These are phyloP conservation scores for Macroglossus sobrinus DNA, from an alignment of 2,113 vertebrate genomes.

Conservation along the genomic window DNA sequence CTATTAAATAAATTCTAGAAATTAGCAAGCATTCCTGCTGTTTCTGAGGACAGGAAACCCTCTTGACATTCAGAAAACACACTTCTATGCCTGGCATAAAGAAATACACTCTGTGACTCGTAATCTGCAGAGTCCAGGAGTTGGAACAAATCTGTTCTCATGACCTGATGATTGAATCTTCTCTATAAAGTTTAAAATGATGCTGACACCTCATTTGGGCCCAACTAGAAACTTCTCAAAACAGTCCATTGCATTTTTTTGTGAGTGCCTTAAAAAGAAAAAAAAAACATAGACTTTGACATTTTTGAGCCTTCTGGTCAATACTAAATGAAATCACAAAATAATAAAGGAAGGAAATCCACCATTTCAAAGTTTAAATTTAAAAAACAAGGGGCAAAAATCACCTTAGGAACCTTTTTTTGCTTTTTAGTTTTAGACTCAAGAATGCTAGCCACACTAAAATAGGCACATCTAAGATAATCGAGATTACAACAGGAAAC, in stretches of 20 bases:
- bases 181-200: not conserved
- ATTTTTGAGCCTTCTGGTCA: constrained; percentile 8
- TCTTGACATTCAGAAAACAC: not conserved
- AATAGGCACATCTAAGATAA: constrained; percentile 4
- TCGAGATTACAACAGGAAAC: constrained; percentile 59
- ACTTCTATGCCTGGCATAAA: not conserved
- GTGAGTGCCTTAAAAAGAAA: not conserved
- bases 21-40: not conserved
- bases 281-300: not conserved
- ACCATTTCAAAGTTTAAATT: constrained; percentile 8
- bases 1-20: not conserved
- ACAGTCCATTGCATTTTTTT: not conserved
- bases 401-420: constrained; percentile 37
- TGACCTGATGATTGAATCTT: not conserved
- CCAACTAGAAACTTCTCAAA: not conserved
- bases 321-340: constrained; percentile 32
- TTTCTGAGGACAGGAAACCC: not conserved
- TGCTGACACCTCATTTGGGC: not conserved
- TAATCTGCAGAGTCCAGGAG: not conserved
- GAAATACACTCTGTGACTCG: not conserved
- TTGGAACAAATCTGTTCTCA: not conserved
- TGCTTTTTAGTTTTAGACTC: constrained; percentile 42
- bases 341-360: not conserved
- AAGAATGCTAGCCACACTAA: not conserved
- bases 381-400: constrained; percentile 34